A percentile compares a stretch with the other conserved stretches of the same genome.
Evolutionary conservation across 2,797 vertebrate species (phyloP).

Genomic region (Phrynocephalus guinanensis): DNA sequence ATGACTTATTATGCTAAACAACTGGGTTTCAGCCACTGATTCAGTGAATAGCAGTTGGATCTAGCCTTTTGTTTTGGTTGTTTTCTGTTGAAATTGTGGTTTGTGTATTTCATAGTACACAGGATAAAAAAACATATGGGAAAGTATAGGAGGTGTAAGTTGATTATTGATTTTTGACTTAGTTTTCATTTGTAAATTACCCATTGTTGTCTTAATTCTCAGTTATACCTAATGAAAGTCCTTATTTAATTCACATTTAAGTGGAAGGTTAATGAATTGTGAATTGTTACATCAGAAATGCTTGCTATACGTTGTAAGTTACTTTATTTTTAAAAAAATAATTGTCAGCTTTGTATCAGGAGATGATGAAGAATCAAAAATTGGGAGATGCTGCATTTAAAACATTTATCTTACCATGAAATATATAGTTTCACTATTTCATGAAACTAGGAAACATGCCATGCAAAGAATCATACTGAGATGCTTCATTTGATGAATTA

Average conservation of each 20-base stretch:
- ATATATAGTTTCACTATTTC: background rate
- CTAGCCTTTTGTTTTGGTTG: background rate
- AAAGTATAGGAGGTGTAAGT: background rate
- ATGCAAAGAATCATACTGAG: background rate
- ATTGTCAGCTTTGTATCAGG: no score
- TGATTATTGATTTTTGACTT: background rate
- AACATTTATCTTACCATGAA: background rate
- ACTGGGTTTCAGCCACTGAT: no score
- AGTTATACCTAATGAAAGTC: background rate
- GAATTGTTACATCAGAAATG: slow-evolving; percentile 26
- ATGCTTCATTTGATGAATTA: background rate
- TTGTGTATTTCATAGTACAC: background rate
- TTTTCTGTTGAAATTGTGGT: background rate
- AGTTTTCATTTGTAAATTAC: slow-evolving; percentile 8
- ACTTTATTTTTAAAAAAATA: background rate
- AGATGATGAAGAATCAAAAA: no score
- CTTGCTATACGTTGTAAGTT: slow-evolving; percentile 32
- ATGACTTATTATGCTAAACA: no score
- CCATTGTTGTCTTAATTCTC: slow-evolving; percentile 25
- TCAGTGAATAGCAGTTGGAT: no score
- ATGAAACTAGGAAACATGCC: slow-evolving; percentile 34
- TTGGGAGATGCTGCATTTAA: slow-evolving; percentile 1
- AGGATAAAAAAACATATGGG: background rate
- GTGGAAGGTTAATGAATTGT: slow-evolving; percentile 21
- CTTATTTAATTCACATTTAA: slow-evolving; percentile 40